Conservation (phyloP, 2,113 vertebrate genomes). For the Columbina picui region DNA sequence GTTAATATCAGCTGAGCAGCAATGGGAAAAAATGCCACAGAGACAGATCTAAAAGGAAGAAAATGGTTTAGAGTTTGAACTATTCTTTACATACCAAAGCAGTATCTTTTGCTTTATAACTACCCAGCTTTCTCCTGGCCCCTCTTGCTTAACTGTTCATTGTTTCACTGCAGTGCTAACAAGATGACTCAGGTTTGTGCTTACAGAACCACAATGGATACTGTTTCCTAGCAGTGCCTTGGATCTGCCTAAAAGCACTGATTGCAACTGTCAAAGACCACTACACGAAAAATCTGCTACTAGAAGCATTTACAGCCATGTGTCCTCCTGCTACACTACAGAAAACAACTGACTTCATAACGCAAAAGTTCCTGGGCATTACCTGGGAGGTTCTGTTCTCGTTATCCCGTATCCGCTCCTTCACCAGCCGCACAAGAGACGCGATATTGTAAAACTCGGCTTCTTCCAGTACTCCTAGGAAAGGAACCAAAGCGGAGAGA, state of each 20-base stretch:
- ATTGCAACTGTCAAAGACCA: neutral
- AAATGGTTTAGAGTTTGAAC: neutral
- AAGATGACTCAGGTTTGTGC: neutral
- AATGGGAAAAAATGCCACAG: neutral
- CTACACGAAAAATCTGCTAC: neutral
- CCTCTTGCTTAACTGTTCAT: neutral
- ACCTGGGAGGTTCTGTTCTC: conserved; percentile 99
- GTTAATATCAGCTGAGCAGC: neutral
- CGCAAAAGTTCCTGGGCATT: neutral
- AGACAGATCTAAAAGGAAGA: neutral
- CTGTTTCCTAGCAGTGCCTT: neutral
- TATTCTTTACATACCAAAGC: neutral
- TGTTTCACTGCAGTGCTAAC: neutral
- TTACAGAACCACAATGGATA: neutral
- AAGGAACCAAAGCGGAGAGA: neutral
- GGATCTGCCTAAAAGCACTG: neutral
- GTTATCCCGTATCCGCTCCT: conserved; percentile 97
- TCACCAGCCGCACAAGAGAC: conserved; percentile 92
- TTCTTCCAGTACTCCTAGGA: conserved; percentile 93
- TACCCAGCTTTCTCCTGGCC: neutral
- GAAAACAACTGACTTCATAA: rapidly evolving
- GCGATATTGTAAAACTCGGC: conserved; percentile 99
- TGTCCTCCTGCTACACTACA: neutral
- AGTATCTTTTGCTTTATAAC: neutral
- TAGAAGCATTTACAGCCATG: neutral